Conservation (phyloP, 1,140 invertebrate genomes). For the Drosophila carrolli region DNA sequence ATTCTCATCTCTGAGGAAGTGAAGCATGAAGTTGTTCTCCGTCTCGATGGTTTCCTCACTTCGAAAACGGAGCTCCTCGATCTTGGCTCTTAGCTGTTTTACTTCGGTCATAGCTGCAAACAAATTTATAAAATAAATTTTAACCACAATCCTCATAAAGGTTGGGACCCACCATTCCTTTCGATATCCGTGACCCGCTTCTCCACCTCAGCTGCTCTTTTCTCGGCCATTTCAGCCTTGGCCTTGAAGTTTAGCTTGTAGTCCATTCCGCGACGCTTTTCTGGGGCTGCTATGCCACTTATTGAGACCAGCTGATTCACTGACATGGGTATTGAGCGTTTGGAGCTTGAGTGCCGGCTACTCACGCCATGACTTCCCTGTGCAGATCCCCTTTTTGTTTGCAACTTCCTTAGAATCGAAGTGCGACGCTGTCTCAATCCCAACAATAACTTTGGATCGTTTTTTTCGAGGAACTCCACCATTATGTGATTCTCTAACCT, state of each 20-base stretch:
- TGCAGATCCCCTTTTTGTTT: conserved; percentile 5
- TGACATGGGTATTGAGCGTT: conserved; percentile 59
- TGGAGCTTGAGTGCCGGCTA: conserved; percentile 57
- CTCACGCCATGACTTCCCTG: conserved; percentile 8
- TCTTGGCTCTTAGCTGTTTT: conserved; percentile 71
- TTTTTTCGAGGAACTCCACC: conserved; percentile 75
- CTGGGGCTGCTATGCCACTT: not conserved
- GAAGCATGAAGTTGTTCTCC: conserved; percentile 72
- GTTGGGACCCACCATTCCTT: conserved; percentile 49
- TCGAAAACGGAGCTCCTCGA: conserved; percentile 69
- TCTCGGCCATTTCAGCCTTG: conserved; percentile 78
- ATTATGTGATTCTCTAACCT: conserved; percentile 78
- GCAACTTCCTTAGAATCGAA: conserved; percentile 49
- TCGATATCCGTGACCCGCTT: conserved; percentile 70
- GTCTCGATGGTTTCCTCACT: conserved; percentile 75
- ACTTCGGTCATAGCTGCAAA: conserved; percentile 63
- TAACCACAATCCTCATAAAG: not conserved
- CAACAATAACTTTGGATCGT: conserved; percentile 76
- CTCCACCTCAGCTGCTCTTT: conserved; percentile 64
- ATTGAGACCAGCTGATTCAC: conserved; percentile 19
- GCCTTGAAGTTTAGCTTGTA: conserved; percentile 69
- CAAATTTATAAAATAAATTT: not conserved
- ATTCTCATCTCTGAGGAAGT: conserved; percentile 69
- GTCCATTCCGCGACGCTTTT: conserved; percentile 50
- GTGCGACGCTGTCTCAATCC: conserved; percentile 61